These are phyloP conservation scores for Pygocentrus nattereri DNA, from an alignment of 2,797 vertebrate genomes.

Conservation along the genomic window DNA sequence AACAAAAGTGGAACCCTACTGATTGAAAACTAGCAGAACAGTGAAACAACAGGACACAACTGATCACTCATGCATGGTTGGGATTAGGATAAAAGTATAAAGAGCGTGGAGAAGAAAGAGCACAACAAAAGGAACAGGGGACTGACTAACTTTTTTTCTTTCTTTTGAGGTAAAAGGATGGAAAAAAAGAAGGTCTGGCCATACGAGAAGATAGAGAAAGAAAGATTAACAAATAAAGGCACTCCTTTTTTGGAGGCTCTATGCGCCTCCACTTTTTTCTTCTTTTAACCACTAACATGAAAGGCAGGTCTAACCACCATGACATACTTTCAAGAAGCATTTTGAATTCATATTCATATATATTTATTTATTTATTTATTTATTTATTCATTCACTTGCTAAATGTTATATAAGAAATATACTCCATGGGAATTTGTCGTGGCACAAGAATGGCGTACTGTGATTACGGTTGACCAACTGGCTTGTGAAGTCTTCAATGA, in stretches of 20 bases:
- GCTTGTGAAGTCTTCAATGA: conserved; percentile 82
- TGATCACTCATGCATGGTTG: conserved; percentile 99
- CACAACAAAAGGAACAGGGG: conserved; percentile 96
- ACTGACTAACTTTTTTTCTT: conserved; percentile 91
- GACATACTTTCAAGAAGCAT: too few species aligned
- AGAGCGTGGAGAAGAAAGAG: conserved; percentile 93
- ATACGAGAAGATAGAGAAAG: conserved; percentile 83
- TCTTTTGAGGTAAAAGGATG: conserved; percentile 82
- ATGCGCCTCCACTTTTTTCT: conserved; percentile 67
- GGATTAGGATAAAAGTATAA: conserved; percentile 98
- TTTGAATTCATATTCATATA: conserved; percentile 68
- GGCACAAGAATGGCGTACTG: conserved; percentile 69
- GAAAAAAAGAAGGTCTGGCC: conserved; percentile 80
- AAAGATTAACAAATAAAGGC: conserved; percentile 91
- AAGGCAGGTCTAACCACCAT: conserved; percentile 75
- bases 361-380: conserved; percentile 47
- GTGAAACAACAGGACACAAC: conserved; percentile 99
- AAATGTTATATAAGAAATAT: not conserved
- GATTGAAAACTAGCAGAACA: conserved; percentile 98
- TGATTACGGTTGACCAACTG: conserved; percentile 80
- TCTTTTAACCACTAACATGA: too few species aligned
- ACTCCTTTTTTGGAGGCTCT: conserved; percentile 83
- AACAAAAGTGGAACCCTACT: conserved; percentile 97
- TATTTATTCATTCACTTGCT: not conserved
- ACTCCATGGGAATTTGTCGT: conserved; percentile 73